A percentile compares a stretch with the other conserved stretches of the same genome.
phyloP scores from a whole-genome alignment of 2,888 invertebrate species.

The Pseudoips prasinana region DNA sequence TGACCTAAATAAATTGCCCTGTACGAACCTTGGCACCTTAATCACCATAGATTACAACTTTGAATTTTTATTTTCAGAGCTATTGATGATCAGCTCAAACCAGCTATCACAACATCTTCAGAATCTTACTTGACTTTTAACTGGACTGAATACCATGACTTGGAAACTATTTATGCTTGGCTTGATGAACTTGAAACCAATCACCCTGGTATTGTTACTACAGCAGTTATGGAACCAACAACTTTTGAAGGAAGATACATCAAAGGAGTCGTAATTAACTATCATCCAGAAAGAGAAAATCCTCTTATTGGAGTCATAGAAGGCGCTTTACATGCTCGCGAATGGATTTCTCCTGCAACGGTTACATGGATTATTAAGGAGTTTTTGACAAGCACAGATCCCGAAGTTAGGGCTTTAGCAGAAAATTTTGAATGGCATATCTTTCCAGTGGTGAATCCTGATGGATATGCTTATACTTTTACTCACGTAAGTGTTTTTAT shows the following conservation, averaged over 20 bases:
- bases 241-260: slow-evolving; percentile 84
- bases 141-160: slow-evolving; percentile 83
- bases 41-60: no score
- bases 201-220: slow-evolving; percentile 74
- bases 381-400: slow-evolving; percentile 82
- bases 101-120: slow-evolving; percentile 38
- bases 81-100: slow-evolving; percentile 71
- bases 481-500: slow-evolving; percentile 83
- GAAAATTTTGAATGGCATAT: slow-evolving; percentile 89
- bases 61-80: slow-evolving; percentile 63
- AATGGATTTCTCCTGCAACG: slow-evolving; percentile 87
- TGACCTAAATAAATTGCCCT: no score
- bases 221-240: slow-evolving; percentile 77
- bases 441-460: slow-evolving; percentile 88
- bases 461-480: slow-evolving; percentile 87
- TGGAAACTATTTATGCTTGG: slow-evolving; percentile 83
- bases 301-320: slow-evolving; percentile 80
- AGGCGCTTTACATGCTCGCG: slow-evolving; percentile 86
- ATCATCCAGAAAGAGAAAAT: slow-evolving; percentile 57
- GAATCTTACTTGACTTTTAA: slow-evolving; percentile 46
- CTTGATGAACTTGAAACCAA: slow-evolving; percentile 70
- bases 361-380: slow-evolving; percentile 87
- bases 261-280: slow-evolving; percentile 75
- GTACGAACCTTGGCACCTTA: no score
- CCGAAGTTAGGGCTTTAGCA: slow-evolving; percentile 79